Conservation (phyloP, 1,140 invertebrate genomes). For the Oscheius sp. region DNA sequence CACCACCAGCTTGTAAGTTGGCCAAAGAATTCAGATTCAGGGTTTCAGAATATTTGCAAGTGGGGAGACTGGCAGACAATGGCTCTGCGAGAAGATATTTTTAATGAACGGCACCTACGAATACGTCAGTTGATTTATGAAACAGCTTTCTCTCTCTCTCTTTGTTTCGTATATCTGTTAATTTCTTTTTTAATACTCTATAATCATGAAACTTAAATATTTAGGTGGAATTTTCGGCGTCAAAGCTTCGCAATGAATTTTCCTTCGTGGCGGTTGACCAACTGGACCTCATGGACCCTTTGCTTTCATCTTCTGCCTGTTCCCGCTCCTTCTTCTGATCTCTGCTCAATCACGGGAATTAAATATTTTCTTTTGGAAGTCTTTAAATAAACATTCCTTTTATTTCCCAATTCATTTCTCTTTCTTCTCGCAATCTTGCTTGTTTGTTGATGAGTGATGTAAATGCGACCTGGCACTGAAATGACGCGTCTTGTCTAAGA, state of each 20-base stretch:
- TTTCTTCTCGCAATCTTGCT: no score
- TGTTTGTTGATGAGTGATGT: no score
- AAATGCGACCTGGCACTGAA: no score
- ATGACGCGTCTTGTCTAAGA: no score
- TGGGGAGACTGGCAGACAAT: conserved; percentile 6
- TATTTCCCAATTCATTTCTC: no score
- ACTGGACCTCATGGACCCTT: conserved; percentile 38
- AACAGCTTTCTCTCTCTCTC: not conserved
- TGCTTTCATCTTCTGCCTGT: not conserved
- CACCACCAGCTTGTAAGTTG: conserved; percentile 12
- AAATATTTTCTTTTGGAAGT: no score
- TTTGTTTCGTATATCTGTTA: not conserved
- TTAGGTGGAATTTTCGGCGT: conserved; percentile 40
- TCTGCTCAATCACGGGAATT: no score
- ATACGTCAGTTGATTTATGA: conserved; percentile 27
- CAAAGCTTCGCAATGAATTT: conserved; percentile 39
- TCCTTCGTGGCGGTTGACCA: conserved; percentile 41
- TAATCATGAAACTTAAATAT: conserved; percentile 13
- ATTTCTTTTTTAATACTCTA: no score
- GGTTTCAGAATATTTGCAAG: not conserved
- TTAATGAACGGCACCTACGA: conserved; percentile 40
- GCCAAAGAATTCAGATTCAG: not conserved
- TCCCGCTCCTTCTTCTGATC: no score
- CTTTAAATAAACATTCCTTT: no score
- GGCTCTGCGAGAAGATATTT: conserved; percentile 41